Conservation (phyloP, 2,888 invertebrate genomes). For the Neria commutata region DNA sequence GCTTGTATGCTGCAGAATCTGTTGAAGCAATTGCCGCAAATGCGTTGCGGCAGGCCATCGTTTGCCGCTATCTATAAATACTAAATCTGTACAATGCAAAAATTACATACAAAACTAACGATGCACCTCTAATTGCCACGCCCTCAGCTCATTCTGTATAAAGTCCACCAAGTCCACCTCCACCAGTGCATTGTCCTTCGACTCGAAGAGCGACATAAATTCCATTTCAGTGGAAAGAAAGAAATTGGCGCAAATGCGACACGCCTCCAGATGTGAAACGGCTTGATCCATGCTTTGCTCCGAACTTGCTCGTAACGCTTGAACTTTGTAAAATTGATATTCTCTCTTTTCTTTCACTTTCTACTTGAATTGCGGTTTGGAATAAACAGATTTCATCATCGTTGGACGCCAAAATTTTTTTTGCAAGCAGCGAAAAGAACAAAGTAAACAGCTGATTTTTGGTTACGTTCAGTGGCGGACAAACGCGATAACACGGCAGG, state of each 20-base stretch:
- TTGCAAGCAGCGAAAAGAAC: too few relatives aligned
- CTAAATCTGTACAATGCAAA: background rate
- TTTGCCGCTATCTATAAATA: constrained; percentile 25
- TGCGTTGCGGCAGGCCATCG: constrained; percentile 36
- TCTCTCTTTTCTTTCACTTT: background rate
- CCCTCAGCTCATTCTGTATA: constrained; percentile 27
- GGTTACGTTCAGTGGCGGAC: too few relatives aligned
- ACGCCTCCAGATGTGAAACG: constrained; percentile 34
- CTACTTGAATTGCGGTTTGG: background rate
- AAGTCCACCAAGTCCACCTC: constrained; percentile 31
- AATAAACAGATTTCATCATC: background rate
- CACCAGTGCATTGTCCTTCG: constrained; percentile 17
- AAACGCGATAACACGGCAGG: too few relatives aligned
- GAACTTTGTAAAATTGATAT: too few relatives aligned
- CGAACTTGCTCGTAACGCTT: too few relatives aligned
- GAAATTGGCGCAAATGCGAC: constrained; percentile 36
- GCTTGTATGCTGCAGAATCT: constrained; percentile 35
- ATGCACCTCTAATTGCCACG: constrained; percentile 33
- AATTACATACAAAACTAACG: too few relatives aligned
- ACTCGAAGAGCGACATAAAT: constrained; percentile 30
- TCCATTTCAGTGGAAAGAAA: constrained; percentile 32
- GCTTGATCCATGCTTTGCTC: constrained; percentile 30
- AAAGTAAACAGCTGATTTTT: too few relatives aligned
- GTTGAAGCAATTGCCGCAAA: constrained; percentile 37
- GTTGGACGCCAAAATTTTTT: background rate